phyloP scores from a whole-genome alignment of 2,113 vertebrate species.

The Rhinolophus ferrumequinum region DNA sequence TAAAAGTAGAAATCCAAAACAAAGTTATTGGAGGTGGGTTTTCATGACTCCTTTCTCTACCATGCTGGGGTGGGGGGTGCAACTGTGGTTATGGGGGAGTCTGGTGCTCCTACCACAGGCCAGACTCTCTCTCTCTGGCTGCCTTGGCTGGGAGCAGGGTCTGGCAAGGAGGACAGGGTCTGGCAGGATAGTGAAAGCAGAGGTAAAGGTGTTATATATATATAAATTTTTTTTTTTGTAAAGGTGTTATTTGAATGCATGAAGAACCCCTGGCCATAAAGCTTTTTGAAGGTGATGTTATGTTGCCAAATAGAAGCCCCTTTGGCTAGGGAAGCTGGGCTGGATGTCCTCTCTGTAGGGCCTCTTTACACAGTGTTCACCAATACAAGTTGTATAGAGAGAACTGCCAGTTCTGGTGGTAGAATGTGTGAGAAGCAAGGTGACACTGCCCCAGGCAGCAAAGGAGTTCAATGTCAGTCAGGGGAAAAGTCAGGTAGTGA shows the following conservation, averaged over 20 bases:
- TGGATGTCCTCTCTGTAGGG: background rate
- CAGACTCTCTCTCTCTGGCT: background rate
- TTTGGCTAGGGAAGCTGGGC: background rate
- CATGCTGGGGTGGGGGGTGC: accelerated
- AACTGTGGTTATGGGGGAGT: background rate
- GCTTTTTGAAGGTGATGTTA: background rate
- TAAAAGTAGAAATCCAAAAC: background rate
- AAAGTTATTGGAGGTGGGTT: background rate
- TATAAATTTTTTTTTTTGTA: background rate
- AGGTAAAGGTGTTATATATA: background rate
- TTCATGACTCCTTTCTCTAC: background rate
- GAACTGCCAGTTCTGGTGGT: background rate
- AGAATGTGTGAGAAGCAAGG: background rate
- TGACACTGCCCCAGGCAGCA: background rate
- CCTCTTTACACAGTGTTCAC: background rate
- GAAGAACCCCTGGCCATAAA: background rate
- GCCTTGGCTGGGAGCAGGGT: background rate
- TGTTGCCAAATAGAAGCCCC: background rate
- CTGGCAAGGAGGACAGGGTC: background rate
- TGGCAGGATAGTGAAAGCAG: background rate
- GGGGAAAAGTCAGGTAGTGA: accelerated
- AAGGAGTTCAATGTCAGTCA: background rate
- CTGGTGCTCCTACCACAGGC: background rate
- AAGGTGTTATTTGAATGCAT: background rate
- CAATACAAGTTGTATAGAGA: accelerated